phyloP scores from a whole-genome alignment of 2,888 invertebrate genomes.

The Sphaeridia pumilis region DNA sequence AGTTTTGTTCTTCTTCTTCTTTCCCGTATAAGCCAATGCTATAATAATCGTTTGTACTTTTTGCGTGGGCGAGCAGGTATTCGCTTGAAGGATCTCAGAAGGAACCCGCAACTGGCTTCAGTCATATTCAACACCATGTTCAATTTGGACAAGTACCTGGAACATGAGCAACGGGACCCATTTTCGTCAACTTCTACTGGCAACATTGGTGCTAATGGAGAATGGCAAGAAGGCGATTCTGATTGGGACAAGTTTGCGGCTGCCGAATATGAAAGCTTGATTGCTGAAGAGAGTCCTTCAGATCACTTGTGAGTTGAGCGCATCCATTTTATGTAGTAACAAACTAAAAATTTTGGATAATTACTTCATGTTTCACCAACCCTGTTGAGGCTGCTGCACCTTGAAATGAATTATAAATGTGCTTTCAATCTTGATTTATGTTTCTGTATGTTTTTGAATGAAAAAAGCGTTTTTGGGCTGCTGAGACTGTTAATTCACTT shows the following conservation, averaged over 20 bases:
- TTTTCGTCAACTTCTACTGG: constrained; percentile 51
- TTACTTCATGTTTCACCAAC: too few relatives aligned
- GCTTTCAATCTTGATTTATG: too few relatives aligned
- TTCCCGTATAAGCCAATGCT: too few relatives aligned
- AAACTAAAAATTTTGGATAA: too few relatives aligned
- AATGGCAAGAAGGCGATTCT: constrained; percentile 24
- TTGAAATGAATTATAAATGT: too few relatives aligned
- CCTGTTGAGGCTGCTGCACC: too few relatives aligned
- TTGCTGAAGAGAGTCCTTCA: constrained; percentile 65
- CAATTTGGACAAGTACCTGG: constrained; percentile 96
- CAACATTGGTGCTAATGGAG: constrained; percentile 3
- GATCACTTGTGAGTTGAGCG: constrained; percentile 21
- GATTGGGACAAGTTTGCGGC: constrained; percentile 94
- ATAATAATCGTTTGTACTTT: too few relatives aligned
- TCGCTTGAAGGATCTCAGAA: constrained; percentile 81
- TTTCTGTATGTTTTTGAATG: background rate
- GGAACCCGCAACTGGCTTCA: constrained; percentile 79
- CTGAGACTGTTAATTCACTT: too few relatives aligned
- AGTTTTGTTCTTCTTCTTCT: too few relatives aligned
- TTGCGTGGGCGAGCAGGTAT: constrained; percentile 42
- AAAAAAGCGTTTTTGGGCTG: too few relatives aligned
- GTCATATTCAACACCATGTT: constrained; percentile 99
- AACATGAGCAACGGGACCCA: constrained; percentile 97
- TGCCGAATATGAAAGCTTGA: constrained; percentile 91
- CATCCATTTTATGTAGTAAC: too few relatives aligned